Evolutionary conservation across 2,888 invertebrate genomes (phyloP).

Genomic region (Agrotis segetum): DNA sequence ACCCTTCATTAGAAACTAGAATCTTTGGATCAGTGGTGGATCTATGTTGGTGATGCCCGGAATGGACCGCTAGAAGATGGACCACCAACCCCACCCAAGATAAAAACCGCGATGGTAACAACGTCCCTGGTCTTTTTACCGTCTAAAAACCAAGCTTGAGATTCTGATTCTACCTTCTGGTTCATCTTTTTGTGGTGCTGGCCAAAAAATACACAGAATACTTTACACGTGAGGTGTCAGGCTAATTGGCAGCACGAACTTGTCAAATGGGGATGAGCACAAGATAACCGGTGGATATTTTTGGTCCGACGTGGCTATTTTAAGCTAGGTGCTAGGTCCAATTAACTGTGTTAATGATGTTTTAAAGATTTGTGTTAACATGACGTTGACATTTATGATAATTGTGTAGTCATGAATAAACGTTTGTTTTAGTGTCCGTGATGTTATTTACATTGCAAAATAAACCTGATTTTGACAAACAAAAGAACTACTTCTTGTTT

Average conservation of each 20-base stretch:
- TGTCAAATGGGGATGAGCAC: slow-evolving; percentile 40
- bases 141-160: too few species aligned
- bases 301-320: slow-evolving; percentile 7
- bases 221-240: slow-evolving; percentile 45
- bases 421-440: background rate
- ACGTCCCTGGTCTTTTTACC: too few species aligned
- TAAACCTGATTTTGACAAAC: background rate
- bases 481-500: slow-evolving; percentile 2
- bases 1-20: too few species aligned
- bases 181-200: background rate
- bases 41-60: too few species aligned
- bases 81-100: too few species aligned
- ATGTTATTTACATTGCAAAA: slow-evolving; percentile 10
- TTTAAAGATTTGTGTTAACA: slow-evolving; percentile 3
- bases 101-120: too few species aligned
- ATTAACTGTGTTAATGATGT: background rate
- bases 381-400: slow-evolving; percentile 1
- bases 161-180: slow-evolving; percentile 12
- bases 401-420: slow-evolving; percentile 2
- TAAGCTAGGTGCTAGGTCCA: background rate
- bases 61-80: too few species aligned
- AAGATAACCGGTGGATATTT: slow-evolving; percentile 32
- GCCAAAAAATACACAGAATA: slow-evolving; percentile 46
- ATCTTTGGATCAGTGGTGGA: too few species aligned
- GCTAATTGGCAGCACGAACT: slow-evolving; percentile 52